Evolutionary conservation across 1,140 invertebrate genomes (phyloP).

Genomic region (Trinorchestia longiramus): DNA sequence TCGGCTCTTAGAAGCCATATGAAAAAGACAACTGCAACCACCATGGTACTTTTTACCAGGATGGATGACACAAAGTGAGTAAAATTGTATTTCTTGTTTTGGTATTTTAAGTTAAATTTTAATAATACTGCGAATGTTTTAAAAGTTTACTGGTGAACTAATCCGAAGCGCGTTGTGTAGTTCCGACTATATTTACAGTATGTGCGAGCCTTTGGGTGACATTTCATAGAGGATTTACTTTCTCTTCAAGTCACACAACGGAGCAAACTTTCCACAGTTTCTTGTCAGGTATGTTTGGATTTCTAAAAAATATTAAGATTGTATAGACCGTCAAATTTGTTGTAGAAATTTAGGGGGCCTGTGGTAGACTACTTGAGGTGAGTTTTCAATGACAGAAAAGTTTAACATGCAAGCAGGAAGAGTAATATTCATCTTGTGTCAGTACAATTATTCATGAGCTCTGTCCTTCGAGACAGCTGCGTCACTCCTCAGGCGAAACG

Average conservation of each 20-base stretch:
- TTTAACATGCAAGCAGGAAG: too few species aligned
- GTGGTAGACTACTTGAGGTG: too few species aligned
- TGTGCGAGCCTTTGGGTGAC: not conserved
- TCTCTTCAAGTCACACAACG: not conserved
- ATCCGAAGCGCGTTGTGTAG: not conserved
- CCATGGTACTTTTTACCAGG: constrained; percentile 80
- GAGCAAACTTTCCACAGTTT: not conserved
- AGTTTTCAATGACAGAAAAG: too few species aligned
- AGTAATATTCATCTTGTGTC: too few species aligned
- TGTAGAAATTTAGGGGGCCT: too few species aligned
- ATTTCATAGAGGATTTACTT: not conserved
- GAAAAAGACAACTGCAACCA: constrained; percentile 76
- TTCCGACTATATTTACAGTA: not conserved
- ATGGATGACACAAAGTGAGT: constrained; percentile 76
- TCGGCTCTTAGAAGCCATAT: constrained; percentile 75
- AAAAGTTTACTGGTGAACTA: not conserved
- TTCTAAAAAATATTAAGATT: too few species aligned
- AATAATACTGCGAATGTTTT: not conserved
- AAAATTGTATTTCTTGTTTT: not conserved
- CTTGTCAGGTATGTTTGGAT: not conserved
- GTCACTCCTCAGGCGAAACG: too few species aligned
- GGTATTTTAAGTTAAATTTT: not conserved
- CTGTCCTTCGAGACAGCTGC: too few species aligned
- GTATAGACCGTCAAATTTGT: too few species aligned
- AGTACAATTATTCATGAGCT: too few species aligned